A percentile compares a stretch with the other conserved stretches of the same genome.
Conservation (phyloP, 1,140 invertebrate genomes). For the Oscheius sp. region DNA sequence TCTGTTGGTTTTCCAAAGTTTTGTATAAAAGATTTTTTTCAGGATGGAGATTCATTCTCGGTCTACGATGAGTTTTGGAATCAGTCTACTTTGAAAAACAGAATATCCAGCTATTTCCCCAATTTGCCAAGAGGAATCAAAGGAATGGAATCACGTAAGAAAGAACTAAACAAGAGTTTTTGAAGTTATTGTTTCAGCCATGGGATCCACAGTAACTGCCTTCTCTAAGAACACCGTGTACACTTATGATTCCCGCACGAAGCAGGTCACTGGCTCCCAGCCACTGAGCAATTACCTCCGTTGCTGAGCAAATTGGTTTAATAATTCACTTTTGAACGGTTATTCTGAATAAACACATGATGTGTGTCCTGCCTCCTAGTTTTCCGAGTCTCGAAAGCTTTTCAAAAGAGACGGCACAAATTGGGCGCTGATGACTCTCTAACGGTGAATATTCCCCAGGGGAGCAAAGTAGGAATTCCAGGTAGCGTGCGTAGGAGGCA, state of each 20-base stretch:
- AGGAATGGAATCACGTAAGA: conserved; percentile 31
- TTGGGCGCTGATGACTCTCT: conserved; percentile 7
- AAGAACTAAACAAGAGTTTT: background rate
- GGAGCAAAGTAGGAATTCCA: no score
- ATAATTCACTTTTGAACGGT: background rate
- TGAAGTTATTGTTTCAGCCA: conserved; percentile 8
- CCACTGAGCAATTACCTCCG: conserved; percentile 27
- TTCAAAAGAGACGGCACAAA: background rate
- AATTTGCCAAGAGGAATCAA: conserved; percentile 34
- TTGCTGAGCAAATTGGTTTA: conserved; percentile 8
- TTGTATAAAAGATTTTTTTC: background rate
- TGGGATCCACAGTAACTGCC: conserved; percentile 11
- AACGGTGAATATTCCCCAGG: background rate
- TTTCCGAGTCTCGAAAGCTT: no score
- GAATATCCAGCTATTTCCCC: conserved; percentile 34
- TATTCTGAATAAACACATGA: no score
- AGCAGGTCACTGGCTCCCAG: background rate
- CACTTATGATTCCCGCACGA: conserved; percentile 27
- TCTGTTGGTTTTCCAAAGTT: conserved; percentile 11
- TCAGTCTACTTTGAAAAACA: conserved; percentile 32
- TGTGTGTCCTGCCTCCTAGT: no score
- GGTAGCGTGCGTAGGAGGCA: no score
- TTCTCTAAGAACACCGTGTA: conserved; percentile 29
- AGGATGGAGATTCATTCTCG: conserved; percentile 33
- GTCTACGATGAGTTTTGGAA: conserved; percentile 44